Conservation (phyloP, 2,797 vertebrate genomes). For the Capromys pilorides region DNA sequence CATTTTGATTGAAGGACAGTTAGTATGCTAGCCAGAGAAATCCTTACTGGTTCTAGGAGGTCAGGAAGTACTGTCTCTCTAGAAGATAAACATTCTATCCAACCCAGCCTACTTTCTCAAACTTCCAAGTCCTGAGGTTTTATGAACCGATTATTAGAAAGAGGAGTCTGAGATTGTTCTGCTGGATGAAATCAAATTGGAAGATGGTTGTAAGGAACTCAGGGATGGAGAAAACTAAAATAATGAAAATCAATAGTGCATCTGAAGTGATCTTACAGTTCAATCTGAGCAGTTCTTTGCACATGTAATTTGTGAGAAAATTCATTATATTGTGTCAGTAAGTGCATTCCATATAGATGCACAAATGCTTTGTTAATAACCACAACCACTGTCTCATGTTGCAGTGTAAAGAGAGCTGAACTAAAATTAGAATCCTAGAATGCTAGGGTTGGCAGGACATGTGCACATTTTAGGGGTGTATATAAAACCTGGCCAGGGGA, state of each 20-base stretch:
- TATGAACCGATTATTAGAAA: constrained; percentile 51
- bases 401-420: not conserved
- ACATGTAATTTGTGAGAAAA: constrained; percentile 47
- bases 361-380: constrained; percentile 30
- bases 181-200: constrained; percentile 55
- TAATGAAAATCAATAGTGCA: constrained; percentile 66
- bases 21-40: not conserved
- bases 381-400: fast-evolving
- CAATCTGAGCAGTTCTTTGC: constrained; percentile 55
- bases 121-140: not conserved
- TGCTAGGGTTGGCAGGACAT: not conserved
- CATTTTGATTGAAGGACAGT: not conserved
- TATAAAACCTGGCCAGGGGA: not conserved
- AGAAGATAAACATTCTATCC: constrained; percentile 7
- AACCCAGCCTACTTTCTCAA: not conserved
- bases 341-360: not conserved
- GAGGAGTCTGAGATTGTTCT: constrained; percentile 11
- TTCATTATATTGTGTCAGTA: not conserved
- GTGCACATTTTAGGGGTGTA: constrained; percentile 4
- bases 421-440: not conserved
- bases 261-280: constrained; percentile 56
- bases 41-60: not conserved
- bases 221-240: constrained; percentile 40
- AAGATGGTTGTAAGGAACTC: constrained; percentile 43
- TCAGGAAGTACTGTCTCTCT: not conserved